phyloP scores from a whole-genome alignment of 2,888 invertebrate species.

The Pimpla rufipes region DNA sequence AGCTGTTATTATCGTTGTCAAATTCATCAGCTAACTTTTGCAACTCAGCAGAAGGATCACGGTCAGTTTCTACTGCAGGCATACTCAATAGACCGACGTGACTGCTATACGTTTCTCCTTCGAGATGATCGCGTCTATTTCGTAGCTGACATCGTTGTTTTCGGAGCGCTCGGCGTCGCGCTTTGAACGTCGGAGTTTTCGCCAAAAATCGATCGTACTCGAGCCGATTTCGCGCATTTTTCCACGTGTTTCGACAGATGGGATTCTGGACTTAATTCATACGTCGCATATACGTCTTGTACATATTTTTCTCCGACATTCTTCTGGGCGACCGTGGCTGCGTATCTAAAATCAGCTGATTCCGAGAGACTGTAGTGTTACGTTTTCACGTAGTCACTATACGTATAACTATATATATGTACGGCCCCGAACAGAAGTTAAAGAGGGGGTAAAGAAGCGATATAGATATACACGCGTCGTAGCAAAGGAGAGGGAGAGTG shows the following conservation, averaged over 20 bases:
- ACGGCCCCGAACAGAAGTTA: too few relatives aligned
- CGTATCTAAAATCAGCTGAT: constrained; percentile 63
- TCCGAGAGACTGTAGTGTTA: constrained; percentile 61
- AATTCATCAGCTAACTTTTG: constrained; percentile 4
- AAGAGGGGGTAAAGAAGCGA: too few relatives aligned
- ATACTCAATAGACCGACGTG: constrained; percentile 35
- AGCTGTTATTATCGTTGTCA: background rate
- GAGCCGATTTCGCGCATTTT: too few relatives aligned
- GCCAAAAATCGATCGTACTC: constrained; percentile 25
- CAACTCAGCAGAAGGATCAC: background rate
- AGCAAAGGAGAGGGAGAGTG: too few relatives aligned
- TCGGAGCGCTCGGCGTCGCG: constrained; percentile 31
- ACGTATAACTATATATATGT: too few relatives aligned
- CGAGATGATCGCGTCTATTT: constrained; percentile 1
- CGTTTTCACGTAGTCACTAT: too few relatives aligned
- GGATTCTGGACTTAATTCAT: too few relatives aligned
- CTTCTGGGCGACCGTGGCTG: constrained; percentile 64
- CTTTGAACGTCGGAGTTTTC: constrained; percentile 9
- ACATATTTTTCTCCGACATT: constrained; percentile 66
- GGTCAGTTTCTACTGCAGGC: constrained; percentile 26
- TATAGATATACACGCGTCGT: too few relatives aligned
- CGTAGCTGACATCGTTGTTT: constrained; percentile 36
- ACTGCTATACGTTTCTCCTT: constrained; percentile 28
- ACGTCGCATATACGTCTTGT: constrained; percentile 23
- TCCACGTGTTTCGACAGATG: too few relatives aligned